These are phyloP conservation scores for Nyctereutes procyonoides DNA, from an alignment of 2,113 vertebrate genomes.

Conservation along the genomic window DNA sequence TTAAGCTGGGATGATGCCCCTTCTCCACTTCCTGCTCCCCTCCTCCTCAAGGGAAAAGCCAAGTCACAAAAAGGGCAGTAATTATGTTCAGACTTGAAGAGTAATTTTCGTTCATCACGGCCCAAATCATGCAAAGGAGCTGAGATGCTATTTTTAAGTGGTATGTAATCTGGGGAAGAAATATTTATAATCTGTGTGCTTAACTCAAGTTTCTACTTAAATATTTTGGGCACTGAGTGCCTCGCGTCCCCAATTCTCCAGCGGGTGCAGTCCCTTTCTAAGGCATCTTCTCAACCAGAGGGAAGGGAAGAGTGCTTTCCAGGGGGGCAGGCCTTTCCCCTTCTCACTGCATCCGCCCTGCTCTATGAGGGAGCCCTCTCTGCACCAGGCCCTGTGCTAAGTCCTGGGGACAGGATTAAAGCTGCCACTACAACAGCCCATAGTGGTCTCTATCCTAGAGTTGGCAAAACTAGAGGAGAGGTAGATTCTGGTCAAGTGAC, in stretches of 20 bases:
- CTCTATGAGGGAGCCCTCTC: not conserved
- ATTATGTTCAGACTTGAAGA: not conserved
- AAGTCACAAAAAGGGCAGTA: not conserved
- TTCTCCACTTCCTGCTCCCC: too few species aligned
- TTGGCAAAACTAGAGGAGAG: not conserved
- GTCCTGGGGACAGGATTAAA: not conserved
- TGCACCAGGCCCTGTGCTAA: not conserved
- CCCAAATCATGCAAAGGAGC: slow-evolving; percentile 48
- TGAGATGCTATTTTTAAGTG: slow-evolving; percentile 47
- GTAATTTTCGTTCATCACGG: slow-evolving; percentile 41
- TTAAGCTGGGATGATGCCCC: not conserved
- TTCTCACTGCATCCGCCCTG: not conserved
- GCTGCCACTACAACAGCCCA: not conserved
- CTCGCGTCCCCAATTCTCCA: not conserved
- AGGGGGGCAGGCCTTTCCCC: not conserved
- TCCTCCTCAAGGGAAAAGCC: not conserved
- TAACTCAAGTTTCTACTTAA: slow-evolving; percentile 6
- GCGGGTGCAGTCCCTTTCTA: not conserved
- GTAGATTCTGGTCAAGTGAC: not conserved
- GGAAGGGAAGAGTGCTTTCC: not conserved
- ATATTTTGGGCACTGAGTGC: not conserved
- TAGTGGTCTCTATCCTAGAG: not conserved
- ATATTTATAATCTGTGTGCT: slow-evolving; percentile 10
- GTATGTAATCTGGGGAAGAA: slow-evolving; percentile 9
- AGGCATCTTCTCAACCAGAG: not conserved